These are phyloP conservation scores for Nixonia krombeini DNA, from an alignment of 1,140 invertebrate species.

Conservation along the genomic window DNA sequence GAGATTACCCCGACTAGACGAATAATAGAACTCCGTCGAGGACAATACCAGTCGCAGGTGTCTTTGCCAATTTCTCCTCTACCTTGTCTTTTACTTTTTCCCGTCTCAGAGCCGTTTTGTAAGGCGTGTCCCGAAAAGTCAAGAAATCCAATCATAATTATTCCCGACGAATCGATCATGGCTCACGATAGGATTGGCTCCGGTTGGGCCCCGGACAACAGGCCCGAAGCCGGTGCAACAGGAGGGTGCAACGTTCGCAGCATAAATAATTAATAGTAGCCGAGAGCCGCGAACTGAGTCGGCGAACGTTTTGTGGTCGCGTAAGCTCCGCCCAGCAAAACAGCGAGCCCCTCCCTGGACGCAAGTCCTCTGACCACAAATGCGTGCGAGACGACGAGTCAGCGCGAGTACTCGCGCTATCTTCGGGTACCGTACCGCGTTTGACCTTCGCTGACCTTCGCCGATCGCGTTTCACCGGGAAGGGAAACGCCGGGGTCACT, in stretches of 20 bases:
- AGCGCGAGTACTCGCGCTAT: constrained; percentile 7
- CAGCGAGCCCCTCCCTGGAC: constrained; percentile 69
- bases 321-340: constrained; percentile 70
- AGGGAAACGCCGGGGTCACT: constrained; percentile 4
- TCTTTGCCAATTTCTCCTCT: neutral
- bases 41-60: neutral
- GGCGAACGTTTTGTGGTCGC: constrained; percentile 67
- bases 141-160: constrained; percentile 71
- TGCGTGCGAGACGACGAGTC: constrained; percentile 34
- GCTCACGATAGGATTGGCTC: constrained; percentile 68
- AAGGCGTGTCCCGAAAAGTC: constrained; percentile 57
- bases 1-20: too few relatives aligned
- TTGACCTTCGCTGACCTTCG: constrained; percentile 35
- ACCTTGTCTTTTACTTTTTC: neutral
- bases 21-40: too few relatives aligned
- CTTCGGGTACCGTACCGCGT: constrained; percentile 1
- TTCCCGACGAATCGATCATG: constrained; percentile 68
- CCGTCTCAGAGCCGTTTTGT: constrained; percentile 20
- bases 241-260: constrained; percentile 61
- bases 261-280: constrained; percentile 72
- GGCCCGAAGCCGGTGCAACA: constrained; percentile 30
- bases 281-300: constrained; percentile 62
- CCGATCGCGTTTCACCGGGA: neutral
- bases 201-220: constrained; percentile 44
- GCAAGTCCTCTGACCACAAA: constrained; percentile 41